A percentile compares a stretch with the other conserved stretches of the same genome.
Evolutionary conservation across 1,140 invertebrate genomes (phyloP).

Genomic region (Penaeus indicus): DNA sequence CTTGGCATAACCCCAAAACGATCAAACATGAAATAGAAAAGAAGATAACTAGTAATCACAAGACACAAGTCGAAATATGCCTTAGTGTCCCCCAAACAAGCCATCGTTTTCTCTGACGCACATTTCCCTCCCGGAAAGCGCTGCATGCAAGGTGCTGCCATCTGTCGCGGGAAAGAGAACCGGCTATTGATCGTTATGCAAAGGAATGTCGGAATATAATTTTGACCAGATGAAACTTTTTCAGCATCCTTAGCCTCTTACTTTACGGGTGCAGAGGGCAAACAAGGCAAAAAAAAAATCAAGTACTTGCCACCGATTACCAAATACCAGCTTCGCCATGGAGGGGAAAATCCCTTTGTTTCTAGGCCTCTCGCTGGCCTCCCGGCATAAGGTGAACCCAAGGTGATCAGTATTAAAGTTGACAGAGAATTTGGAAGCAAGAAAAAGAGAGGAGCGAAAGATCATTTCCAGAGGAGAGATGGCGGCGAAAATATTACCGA

Average conservation of each 20-base stretch:
- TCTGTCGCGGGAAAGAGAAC: conserved; percentile 29
- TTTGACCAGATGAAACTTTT: conserved; percentile 38
- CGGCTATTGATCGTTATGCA: conserved; percentile 55
- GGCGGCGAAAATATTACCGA: neutral
- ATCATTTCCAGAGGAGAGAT: conserved; percentile 32
- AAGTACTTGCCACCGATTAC: neutral
- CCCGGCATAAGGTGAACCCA: conserved; percentile 2
- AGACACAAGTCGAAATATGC: too few species aligned
- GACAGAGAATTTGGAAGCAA: conserved; percentile 45
- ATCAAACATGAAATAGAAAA: too few species aligned
- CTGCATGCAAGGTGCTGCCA: conserved; percentile 41
- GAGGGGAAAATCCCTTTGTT: too few species aligned
- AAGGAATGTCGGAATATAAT: conserved; percentile 47
- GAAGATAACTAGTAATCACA: too few species aligned
- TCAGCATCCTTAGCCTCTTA: neutral
- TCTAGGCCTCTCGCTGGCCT: too few species aligned
- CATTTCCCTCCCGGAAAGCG: neutral
- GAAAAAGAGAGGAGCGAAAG: conserved; percentile 33
- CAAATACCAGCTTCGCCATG: too few species aligned
- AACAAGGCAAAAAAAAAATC: neutral
- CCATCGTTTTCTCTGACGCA: conserved; percentile 30
- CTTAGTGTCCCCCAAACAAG: too few species aligned
- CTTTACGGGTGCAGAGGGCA: neutral
- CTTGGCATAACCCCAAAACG: too few species aligned
- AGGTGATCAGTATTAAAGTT: conserved; percentile 42